A percentile compares a stretch with the other conserved stretches of the same genome.
Evolutionary conservation across 2,797 vertebrate species (phyloP).

Genomic region (Characodon lateralis): DNA sequence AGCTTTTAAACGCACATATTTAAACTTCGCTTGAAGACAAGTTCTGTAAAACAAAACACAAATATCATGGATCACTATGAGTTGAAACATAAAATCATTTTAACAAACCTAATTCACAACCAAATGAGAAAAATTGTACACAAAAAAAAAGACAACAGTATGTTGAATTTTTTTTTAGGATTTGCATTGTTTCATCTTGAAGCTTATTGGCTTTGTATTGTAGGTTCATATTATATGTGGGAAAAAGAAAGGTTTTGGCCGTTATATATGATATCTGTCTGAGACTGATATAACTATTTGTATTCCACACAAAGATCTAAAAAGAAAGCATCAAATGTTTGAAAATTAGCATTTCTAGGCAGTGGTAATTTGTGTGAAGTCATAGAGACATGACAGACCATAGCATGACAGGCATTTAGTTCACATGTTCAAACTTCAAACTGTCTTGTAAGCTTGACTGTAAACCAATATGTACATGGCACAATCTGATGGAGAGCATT

Average conservation of each 20-base stretch:
- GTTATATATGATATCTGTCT: too few relatives aligned
- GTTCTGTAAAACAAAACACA: neutral
- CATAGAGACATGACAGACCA: neutral
- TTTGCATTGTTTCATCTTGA: neutral
- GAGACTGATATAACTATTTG: too few relatives aligned
- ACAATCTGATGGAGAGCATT: too few relatives aligned
- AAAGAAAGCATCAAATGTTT: neutral
- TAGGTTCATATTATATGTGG: neutral
- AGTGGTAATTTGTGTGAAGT: neutral
- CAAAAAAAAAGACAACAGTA: too few relatives aligned
- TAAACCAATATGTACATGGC: too few relatives aligned
- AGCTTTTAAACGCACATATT: conserved; percentile 13
- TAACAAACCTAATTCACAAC: neutral
- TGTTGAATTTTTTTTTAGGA: neutral
- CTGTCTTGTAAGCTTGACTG: too few relatives aligned
- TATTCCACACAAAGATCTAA: too few relatives aligned
- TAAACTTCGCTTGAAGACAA: conserved; percentile 5
- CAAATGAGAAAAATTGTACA: neutral
- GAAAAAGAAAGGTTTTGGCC: neutral
- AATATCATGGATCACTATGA: neutral
- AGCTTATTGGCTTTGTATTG: neutral
- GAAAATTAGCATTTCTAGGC: neutral
- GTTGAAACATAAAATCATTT: neutral
- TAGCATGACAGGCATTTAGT: neutral
- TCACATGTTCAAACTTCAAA: neutral